Evolutionary conservation across 2,888 invertebrate genomes (phyloP).

Genomic region (Tolmerus cingulatus): DNA sequence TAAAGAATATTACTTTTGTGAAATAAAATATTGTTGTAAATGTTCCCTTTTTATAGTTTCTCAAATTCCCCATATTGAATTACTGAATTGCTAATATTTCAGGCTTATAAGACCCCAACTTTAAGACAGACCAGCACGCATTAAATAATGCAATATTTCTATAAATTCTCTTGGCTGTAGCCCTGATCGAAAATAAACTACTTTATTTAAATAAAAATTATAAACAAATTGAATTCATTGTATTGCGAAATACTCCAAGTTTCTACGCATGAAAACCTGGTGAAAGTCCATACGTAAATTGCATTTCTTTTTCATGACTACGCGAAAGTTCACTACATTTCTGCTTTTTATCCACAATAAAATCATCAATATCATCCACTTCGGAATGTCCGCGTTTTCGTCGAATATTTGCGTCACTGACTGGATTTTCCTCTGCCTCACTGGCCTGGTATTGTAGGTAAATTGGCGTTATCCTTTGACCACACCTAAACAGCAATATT

Average conservation of each 20-base stretch:
- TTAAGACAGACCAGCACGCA: too few species aligned
- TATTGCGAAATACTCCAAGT: not conserved
- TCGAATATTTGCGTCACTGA: not conserved
- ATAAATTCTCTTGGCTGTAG: too few species aligned
- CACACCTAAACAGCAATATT: slow-evolving; percentile 57
- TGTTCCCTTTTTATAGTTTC: not conserved
- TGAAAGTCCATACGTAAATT: slow-evolving; percentile 59
- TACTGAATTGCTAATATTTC: too few species aligned
- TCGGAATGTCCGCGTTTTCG: slow-evolving; percentile 45
- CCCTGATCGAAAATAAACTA: not conserved
- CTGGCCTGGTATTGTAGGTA: slow-evolving; percentile 66
- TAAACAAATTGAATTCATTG: not conserved
- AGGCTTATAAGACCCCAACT: too few species aligned
- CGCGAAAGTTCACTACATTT: slow-evolving; percentile 56
- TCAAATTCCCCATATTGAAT: not conserved
- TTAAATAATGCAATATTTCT: too few species aligned
- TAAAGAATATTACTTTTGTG: not conserved
- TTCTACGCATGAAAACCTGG: slow-evolving; percentile 56
- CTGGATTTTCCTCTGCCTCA: slow-evolving; percentile 54
- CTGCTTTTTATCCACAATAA: slow-evolving; percentile 59
- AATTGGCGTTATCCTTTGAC: slow-evolving; percentile 61
- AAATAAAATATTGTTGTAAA: not conserved
- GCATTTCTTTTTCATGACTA: slow-evolving; percentile 57
- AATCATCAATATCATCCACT: slow-evolving; percentile 58
- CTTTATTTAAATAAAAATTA: not conserved